phyloP scores from a whole-genome alignment of 2,113 vertebrate species.

The Nothocercus julius region DNA sequence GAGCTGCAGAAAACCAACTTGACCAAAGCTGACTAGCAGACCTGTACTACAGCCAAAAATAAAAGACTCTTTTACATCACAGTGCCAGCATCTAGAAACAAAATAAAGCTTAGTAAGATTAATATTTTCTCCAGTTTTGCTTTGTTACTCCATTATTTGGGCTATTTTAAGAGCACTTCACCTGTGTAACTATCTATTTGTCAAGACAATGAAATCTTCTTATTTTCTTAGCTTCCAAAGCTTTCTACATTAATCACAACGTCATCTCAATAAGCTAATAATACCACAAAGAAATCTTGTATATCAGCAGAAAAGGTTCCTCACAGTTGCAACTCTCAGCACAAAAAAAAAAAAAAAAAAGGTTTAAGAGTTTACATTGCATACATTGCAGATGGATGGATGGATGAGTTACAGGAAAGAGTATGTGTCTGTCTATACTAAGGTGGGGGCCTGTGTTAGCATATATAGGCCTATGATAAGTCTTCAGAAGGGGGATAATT shows the following conservation, averaged over 20 bases:
- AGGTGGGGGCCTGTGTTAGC: not conserved
- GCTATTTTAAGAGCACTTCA: not conserved
- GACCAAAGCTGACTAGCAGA: conserved; percentile 43
- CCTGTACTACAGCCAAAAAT: not conserved
- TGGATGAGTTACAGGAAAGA: not conserved
- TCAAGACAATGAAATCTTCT: not conserved
- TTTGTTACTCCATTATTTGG: not conserved
- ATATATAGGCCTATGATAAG: not conserved
- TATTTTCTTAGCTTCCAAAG: not conserved
- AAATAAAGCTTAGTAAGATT: not conserved
- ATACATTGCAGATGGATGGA: not conserved
- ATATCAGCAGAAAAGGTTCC: not conserved
- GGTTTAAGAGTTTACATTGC: not conserved
- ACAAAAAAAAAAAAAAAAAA: not conserved
- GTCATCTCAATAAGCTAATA: not conserved
- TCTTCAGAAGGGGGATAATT: accelerated
- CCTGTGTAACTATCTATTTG: not conserved
- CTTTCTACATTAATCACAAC: not conserved
- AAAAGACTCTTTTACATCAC: not conserved
- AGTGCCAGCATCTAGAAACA: not conserved
- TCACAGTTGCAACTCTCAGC: not conserved
- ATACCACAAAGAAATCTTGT: not conserved
- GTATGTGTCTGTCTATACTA: accelerated
- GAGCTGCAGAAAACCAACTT: conserved; percentile 34
- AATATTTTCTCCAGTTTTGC: not conserved